These are phyloP conservation scores for Ctenopoma multispine DNA, from an alignment of 2,797 vertebrate species.

Conservation along the genomic window DNA sequence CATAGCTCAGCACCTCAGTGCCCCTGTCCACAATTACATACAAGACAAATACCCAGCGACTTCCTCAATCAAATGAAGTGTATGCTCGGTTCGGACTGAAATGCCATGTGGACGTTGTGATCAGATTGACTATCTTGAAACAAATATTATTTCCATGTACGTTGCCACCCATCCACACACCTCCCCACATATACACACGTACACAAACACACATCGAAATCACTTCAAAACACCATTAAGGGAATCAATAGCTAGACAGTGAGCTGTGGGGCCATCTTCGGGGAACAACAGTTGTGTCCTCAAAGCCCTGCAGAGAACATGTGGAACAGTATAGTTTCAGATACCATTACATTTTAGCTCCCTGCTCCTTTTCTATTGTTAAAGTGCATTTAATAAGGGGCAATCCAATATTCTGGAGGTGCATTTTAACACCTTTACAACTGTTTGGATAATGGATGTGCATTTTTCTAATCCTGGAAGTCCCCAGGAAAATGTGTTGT, in stretches of 20 bases:
- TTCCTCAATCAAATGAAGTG: slow-evolving; percentile 37
- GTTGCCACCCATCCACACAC: background rate
- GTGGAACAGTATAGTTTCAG: background rate
- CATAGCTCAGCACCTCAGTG: slow-evolving; percentile 1
- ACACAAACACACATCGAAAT: background rate
- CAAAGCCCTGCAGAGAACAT: slow-evolving; percentile 1
- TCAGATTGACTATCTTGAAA: slow-evolving; percentile 22
- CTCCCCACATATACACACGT: slow-evolving; percentile 16
- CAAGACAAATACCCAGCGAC: slow-evolving; percentile 29
- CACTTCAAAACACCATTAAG: slow-evolving; percentile 28
- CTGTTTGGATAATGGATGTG: background rate
- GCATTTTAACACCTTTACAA: background rate
- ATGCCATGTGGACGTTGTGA: slow-evolving; percentile 28
- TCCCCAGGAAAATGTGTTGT: background rate
- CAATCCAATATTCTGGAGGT: background rate
- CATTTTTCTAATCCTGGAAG: background rate
- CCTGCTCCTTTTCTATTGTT: background rate
- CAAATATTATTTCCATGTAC: slow-evolving; percentile 14
- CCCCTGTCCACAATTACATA: background rate
- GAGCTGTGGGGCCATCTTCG: slow-evolving; percentile 15
- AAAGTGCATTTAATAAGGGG: background rate
- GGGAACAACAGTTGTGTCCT: slow-evolving; percentile 15
- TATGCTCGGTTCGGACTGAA: slow-evolving; percentile 8
- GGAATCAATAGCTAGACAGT: slow-evolving; percentile 27
- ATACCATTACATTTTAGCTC: slow-evolving; percentile 5